A percentile compares a stretch with the other conserved stretches of the same genome.
phyloP scores from a whole-genome alignment of 1,140 invertebrate genomes.

The Drosophila orosa region DNA sequence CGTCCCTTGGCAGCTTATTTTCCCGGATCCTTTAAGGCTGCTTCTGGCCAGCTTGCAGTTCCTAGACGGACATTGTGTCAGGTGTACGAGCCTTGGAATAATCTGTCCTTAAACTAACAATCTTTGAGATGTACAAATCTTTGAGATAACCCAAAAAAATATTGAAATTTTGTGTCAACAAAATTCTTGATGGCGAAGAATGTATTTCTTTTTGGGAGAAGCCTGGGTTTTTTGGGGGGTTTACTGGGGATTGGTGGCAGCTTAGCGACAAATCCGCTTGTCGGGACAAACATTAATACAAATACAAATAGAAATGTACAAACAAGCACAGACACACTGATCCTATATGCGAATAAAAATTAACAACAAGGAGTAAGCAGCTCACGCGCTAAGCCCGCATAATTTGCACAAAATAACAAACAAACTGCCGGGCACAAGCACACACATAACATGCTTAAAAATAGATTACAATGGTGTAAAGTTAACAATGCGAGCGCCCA shows the following conservation, averaged over 20 bases:
- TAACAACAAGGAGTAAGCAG: constrained; percentile 60
- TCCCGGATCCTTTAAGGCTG: constrained; percentile 33
- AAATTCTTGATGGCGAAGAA: constrained; percentile 2
- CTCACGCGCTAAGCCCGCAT: constrained; percentile 72
- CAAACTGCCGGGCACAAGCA: constrained; percentile 32
- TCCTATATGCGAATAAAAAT: constrained; percentile 48
- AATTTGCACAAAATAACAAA: constrained; percentile 71
- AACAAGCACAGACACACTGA: constrained; percentile 23
- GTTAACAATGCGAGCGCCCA: constrained; percentile 63
- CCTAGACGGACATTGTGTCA: background rate
- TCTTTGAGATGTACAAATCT: background rate
- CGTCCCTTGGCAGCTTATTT: background rate
- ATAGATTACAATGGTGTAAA: constrained; percentile 79
- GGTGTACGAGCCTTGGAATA: background rate
- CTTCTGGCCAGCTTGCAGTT: background rate
- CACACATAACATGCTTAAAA: constrained; percentile 71
- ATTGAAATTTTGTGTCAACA: background rate
- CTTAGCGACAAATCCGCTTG: constrained; percentile 76
- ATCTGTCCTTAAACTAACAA: background rate
- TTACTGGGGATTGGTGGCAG: constrained; percentile 13
- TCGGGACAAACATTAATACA: constrained; percentile 48
- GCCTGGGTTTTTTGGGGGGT: background rate
- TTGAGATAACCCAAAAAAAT: background rate
- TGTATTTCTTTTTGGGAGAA: constrained; percentile 5
- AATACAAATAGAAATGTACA: constrained; percentile 33